Conservation (phyloP, 2,888 invertebrate species). For the Gisinianus flammeolus region DNA sequence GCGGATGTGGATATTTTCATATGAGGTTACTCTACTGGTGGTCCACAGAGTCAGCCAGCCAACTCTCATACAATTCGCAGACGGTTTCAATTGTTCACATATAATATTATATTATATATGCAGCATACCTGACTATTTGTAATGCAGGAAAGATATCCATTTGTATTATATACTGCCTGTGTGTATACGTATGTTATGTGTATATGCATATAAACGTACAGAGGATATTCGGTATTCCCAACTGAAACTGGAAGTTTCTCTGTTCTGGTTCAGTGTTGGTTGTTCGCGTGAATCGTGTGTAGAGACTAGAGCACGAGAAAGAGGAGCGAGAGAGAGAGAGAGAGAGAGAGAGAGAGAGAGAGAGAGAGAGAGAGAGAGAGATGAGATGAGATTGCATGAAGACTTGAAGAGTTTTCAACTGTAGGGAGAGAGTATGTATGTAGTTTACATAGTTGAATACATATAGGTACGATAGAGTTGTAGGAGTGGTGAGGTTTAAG, state of each 20-base stretch:
- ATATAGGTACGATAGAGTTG: slow-evolving; percentile 19
- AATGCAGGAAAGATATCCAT: slow-evolving; percentile 16
- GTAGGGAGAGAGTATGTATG: not conserved
- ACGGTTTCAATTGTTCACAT: slow-evolving; percentile 34
- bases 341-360: not conserved
- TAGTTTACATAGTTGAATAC: not conserved
- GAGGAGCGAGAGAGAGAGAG: not conserved
- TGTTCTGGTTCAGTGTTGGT: not conserved
- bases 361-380: not conserved
- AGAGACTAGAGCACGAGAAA: no score
- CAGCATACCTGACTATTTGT: slow-evolving; percentile 30
- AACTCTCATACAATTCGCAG: slow-evolving; percentile 30
- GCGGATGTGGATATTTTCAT: slow-evolving; percentile 18
- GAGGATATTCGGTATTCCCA: not conserved
- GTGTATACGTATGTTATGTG: no score
- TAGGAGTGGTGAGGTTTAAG: slow-evolving; percentile 30
- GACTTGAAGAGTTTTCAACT: no score
- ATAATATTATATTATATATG: slow-evolving; percentile 2
- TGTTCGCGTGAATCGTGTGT: not conserved
- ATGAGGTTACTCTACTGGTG: not conserved
- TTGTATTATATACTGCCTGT: no score
- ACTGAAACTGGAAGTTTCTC: not conserved
- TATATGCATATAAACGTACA: not conserved
- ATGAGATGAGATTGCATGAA: slow-evolving; percentile 7
- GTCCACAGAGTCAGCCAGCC: no score